Percentiles rank a stretch among this genome's conserved stretches.
These are phyloP conservation scores for Hemistola chrysoprasaria DNA, from an alignment of 2,888 invertebrate species.

Conservation along the genomic window DNA sequence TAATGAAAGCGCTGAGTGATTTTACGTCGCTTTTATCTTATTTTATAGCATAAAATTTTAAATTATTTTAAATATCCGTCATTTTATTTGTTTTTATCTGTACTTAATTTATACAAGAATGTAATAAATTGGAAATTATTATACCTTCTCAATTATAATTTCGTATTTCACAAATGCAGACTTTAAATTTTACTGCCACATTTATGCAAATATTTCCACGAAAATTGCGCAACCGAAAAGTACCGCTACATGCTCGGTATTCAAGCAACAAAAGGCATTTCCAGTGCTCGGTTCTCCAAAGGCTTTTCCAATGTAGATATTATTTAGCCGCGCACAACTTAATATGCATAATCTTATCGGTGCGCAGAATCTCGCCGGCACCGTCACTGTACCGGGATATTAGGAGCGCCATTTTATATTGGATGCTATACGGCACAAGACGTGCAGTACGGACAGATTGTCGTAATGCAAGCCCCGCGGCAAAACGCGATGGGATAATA, in stretches of 20 bases:
- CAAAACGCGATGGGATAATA: slow-evolving; percentile 83
- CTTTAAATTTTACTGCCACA: slow-evolving; percentile 20
- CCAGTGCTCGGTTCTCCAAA: slow-evolving; percentile 60
- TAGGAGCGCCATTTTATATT: slow-evolving; percentile 83
- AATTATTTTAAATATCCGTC: slow-evolving; percentile 23
- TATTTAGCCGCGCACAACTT: slow-evolving; percentile 78
- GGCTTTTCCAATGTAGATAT: slow-evolving; percentile 77
- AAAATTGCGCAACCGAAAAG: slow-evolving; percentile 45
- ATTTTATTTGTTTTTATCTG: slow-evolving; percentile 19
- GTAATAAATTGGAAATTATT: not conserved
- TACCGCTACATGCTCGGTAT: slow-evolving; percentile 47
- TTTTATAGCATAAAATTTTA: no score
- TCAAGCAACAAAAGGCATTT: slow-evolving; percentile 59
- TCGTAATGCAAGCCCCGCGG: slow-evolving; percentile 81
- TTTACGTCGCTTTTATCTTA: slow-evolving; percentile 39
- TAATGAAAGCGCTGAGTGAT: slow-evolving; percentile 45
- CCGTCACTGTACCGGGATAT: slow-evolving; percentile 78
- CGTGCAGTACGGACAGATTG: slow-evolving; percentile 83
- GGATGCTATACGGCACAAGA: slow-evolving; percentile 81
- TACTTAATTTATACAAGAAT: no score
- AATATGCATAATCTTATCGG: slow-evolving; percentile 83
- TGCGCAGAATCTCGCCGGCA: slow-evolving; percentile 74
- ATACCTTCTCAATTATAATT: not conserved
- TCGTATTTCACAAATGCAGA: slow-evolving; percentile 2
- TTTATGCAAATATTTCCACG: slow-evolving; percentile 54